phyloP scores from a whole-genome alignment of 1,140 invertebrate genomes.

The Mya arenaria region DNA sequence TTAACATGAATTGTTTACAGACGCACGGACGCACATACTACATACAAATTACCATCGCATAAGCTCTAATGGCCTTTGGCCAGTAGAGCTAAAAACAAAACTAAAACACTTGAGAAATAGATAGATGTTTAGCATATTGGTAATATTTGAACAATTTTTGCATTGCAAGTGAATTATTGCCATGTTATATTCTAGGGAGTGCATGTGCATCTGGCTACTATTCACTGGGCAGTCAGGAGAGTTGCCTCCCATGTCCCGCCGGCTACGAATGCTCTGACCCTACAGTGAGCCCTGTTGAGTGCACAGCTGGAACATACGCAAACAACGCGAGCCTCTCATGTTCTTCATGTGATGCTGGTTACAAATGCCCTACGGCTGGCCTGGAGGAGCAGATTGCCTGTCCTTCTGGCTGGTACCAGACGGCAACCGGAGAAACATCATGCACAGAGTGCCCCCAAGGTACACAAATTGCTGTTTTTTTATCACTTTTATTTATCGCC shows the following conservation, averaged over 20 bases:
- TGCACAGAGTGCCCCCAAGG: constrained; percentile 75
- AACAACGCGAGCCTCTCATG: constrained; percentile 54
- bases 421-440: constrained; percentile 55
- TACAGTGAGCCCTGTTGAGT: constrained; percentile 52
- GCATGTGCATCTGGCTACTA: constrained; percentile 64
- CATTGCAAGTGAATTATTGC: no score
- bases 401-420: constrained; percentile 67
- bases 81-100: no score
- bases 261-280: constrained; percentile 64
- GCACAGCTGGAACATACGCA: constrained; percentile 65
- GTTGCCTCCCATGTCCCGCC: constrained; percentile 64
- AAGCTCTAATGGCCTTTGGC: no score
- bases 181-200: constrained; percentile 50
- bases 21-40: no score
- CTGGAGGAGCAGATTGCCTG: constrained; percentile 58
- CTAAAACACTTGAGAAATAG: no score
- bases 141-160: no score
- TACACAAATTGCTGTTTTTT: constrained; percentile 24
- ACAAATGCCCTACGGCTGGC: constrained; percentile 59
- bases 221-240: constrained; percentile 49
- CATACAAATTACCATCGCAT: no score
- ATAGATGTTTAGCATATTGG: no score
- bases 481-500: neutral
- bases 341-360: constrained; percentile 58
- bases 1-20: no score